Evolutionary conservation across 2,113 vertebrate species (phyloP).

Genomic region (Hydrochoerus hydrochaeris): DNA sequence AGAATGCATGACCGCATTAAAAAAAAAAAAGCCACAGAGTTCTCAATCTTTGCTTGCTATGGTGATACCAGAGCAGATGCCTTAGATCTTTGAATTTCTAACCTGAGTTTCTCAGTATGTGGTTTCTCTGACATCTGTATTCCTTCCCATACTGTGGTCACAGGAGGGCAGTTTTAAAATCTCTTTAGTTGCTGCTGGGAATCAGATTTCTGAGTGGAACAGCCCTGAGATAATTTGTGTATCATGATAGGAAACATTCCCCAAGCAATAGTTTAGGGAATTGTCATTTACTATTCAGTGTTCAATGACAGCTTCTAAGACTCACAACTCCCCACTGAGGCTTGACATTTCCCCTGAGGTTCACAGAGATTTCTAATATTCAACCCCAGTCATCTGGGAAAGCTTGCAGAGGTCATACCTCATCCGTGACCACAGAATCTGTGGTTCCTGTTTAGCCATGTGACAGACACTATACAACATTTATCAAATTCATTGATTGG

Average conservation of each 20-base stretch:
- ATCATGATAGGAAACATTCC: neutral
- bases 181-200: neutral
- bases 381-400: neutral
- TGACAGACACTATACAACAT: neutral
- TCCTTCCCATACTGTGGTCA: neutral
- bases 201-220: constrained; percentile 13
- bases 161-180: constrained; percentile 38
- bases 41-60: neutral
- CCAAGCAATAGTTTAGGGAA: neutral
- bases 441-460: neutral
- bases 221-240: neutral
- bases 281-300: neutral
- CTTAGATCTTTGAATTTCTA: neutral
- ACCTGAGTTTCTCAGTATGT: neutral
- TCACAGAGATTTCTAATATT: neutral
- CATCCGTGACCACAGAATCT: neutral
- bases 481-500: neutral
- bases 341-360: neutral
- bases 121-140: neutral
- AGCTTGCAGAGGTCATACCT: neutral
- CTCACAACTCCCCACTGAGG: neutral
- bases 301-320: neutral
- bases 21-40: neutral
- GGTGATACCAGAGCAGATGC: neutral
- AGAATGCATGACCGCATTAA: neutral